phyloP scores from a whole-genome alignment of 2,888 invertebrate genomes.

The Isotomurus palustris region DNA sequence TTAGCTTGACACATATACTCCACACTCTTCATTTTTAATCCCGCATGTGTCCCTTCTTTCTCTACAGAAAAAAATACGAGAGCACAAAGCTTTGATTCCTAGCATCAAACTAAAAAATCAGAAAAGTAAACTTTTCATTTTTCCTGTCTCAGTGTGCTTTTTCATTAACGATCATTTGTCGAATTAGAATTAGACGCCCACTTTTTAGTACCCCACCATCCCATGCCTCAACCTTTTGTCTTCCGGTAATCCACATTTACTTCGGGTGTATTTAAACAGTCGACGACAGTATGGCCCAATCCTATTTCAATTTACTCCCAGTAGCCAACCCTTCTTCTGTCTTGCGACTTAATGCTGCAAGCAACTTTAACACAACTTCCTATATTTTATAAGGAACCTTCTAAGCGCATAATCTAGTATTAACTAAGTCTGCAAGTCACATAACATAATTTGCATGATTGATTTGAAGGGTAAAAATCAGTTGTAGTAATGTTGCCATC shows the following conservation, averaged over 20 bases:
- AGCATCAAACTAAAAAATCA: conserved; percentile 14
- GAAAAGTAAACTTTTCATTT: conserved; percentile 31
- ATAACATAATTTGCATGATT: conserved; percentile 17
- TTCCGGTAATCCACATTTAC: neutral
- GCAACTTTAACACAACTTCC: too few relatives aligned
- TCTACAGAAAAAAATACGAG: too few relatives aligned
- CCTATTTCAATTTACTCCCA: neutral
- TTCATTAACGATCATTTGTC: conserved; percentile 25
- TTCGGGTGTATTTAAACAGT: too few relatives aligned
- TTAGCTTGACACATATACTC: neutral
- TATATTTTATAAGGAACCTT: too few relatives aligned
- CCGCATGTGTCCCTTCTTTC: too few relatives aligned
- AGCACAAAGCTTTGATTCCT: conserved; percentile 20
- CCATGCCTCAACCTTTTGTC: neutral
- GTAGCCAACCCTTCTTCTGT: too few relatives aligned
- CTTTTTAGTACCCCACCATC: neutral
- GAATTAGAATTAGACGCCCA: conserved; percentile 11
- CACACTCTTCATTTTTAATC: conserved; percentile 17
- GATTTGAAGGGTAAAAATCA: conserved; percentile 8
- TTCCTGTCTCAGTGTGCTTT: conserved; percentile 17
- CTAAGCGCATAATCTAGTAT: too few relatives aligned
- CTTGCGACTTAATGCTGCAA: too few relatives aligned
- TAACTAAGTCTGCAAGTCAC: too few relatives aligned
- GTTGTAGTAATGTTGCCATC: too few relatives aligned
- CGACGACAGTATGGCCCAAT: too few relatives aligned